phyloP scores from a whole-genome alignment of 2,113 vertebrate species.

The Campylorhamphus procurvoides region DNA sequence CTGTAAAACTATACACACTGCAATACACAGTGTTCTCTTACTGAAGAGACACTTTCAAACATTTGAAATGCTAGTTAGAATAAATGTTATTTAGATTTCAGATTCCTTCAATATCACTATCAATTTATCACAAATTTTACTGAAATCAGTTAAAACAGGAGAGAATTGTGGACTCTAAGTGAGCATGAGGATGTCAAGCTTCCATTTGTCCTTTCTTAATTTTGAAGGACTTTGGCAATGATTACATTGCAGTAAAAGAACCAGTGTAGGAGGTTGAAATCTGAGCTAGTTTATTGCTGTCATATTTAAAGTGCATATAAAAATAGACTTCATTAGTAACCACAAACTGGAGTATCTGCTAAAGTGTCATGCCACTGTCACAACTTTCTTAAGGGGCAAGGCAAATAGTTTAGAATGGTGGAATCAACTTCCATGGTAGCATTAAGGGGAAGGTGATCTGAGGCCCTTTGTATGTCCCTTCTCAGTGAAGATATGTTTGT shows the following conservation, averaged over 20 bases:
- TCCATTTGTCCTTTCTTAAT: neutral
- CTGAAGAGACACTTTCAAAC: neutral
- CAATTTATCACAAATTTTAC: neutral
- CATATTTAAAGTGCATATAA: conserved; percentile 5
- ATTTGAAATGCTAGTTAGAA: neutral
- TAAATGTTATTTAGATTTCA: neutral
- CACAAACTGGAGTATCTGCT: conserved; percentile 22
- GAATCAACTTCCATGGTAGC: neutral
- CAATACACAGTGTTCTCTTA: neutral
- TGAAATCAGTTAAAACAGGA: neutral
- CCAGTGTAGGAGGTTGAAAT: neutral
- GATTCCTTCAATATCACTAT: neutral
- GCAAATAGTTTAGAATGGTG: neutral
- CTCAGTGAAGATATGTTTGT: neutral
- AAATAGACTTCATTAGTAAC: conserved; percentile 45
- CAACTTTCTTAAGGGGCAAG: conserved; percentile 9
- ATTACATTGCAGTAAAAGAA: neutral
- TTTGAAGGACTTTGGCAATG: conserved; percentile 11
- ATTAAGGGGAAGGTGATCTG: neutral
- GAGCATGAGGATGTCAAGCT: neutral
- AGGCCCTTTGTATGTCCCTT: neutral
- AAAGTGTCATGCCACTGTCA: neutral
- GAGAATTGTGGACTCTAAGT: neutral
- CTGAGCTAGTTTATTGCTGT: conserved; percentile 13
- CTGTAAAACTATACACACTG: neutral